Evolutionary conservation across 2,113 vertebrate genomes (phyloP).

Genomic region (Scytalopus superciliaris): DNA sequence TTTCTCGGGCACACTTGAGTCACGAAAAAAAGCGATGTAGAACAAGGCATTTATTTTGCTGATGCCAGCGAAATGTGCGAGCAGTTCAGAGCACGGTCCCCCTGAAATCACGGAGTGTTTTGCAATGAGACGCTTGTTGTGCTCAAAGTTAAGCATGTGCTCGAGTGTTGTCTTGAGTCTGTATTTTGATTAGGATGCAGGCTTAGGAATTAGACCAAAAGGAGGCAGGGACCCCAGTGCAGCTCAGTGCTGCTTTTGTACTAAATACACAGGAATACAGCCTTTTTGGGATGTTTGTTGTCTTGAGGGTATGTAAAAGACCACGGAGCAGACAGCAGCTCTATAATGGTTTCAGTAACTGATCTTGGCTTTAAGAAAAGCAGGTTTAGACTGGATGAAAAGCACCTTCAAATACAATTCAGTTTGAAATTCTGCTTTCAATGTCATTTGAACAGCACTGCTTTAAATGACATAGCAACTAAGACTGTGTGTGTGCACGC

Average conservation of each 20-base stretch:
- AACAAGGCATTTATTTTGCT: constrained; percentile 35
- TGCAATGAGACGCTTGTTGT: background rate
- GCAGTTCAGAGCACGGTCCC: background rate
- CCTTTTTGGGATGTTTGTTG: background rate
- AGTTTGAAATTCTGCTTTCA: background rate
- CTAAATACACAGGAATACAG: background rate
- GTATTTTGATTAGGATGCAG: background rate
- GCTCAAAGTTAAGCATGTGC: background rate
- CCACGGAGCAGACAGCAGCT: background rate
- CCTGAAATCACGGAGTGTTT: background rate
- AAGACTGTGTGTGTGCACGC: background rate
- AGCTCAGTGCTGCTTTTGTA: background rate
- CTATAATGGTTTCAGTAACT: background rate
- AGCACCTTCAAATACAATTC: background rate
- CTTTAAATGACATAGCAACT: background rate
- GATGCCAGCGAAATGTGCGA: background rate
- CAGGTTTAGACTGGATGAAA: background rate
- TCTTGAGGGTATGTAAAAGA: background rate
- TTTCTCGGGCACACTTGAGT: constrained; percentile 47
- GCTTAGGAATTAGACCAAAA: background rate
- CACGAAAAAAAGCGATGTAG: background rate
- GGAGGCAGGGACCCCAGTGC: rapidly evolving
- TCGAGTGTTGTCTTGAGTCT: background rate
- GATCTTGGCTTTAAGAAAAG: background rate
- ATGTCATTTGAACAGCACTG: background rate